These are phyloP conservation scores for Hofmannophila pseudospretella DNA, from an alignment of 2,888 invertebrate species.

Conservation along the genomic window DNA sequence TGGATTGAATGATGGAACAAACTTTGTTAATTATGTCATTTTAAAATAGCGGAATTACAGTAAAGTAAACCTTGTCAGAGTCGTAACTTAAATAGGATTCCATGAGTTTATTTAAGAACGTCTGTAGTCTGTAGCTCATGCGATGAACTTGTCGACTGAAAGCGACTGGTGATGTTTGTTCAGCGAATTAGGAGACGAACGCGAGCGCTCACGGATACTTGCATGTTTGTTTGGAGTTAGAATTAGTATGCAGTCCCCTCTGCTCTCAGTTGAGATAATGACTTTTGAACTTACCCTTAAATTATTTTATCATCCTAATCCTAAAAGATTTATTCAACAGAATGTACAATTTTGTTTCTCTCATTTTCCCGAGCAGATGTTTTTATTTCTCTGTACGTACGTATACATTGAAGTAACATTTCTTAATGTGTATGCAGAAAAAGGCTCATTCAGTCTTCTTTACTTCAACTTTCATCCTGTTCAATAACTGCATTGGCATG, in stretches of 20 bases:
- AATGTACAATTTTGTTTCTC: too few relatives aligned
- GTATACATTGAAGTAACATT: too few relatives aligned
- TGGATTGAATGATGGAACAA: conserved; percentile 2
- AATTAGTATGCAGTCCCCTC: conserved; percentile 44
- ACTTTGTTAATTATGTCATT: conserved; percentile 11
- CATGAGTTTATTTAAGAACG: conserved; percentile 54
- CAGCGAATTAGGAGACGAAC: conserved; percentile 52
- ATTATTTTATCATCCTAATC: not conserved
- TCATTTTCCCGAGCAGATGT: too few relatives aligned
- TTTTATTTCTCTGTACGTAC: too few relatives aligned
- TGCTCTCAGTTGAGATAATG: not conserved
- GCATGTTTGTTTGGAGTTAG: conserved; percentile 48
- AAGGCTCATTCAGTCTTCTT: too few relatives aligned
- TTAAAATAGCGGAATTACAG: conserved; percentile 10
- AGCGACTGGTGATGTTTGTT: conserved; percentile 18
- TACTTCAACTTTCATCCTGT: too few relatives aligned
- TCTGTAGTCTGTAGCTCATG: conserved; percentile 37
- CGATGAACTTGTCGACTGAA: conserved; percentile 24
- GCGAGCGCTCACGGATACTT: conserved; percentile 33
- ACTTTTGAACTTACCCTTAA: conserved; percentile 4
- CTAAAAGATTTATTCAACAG: too few relatives aligned
- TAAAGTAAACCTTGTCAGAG: conserved; percentile 16
- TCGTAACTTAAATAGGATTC: conserved; percentile 64
- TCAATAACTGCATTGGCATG: too few relatives aligned
- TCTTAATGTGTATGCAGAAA: too few relatives aligned